Evolutionary conservation across 2,888 invertebrate genomes (phyloP).

Genomic region (Drosophila multiciliata): DNA sequence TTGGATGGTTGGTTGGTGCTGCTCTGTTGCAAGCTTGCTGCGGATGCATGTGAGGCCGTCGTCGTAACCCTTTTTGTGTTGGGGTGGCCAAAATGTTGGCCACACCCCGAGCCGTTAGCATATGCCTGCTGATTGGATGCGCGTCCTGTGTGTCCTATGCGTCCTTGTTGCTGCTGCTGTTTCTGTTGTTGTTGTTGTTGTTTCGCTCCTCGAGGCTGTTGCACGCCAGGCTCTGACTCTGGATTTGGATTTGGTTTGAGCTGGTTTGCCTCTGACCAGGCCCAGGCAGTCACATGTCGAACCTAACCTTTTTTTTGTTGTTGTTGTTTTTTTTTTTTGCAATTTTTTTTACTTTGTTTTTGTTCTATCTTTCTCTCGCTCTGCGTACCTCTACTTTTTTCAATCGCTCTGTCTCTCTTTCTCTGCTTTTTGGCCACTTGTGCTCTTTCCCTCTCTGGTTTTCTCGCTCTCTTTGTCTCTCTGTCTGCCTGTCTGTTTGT

Average conservation of each 20-base stretch:
- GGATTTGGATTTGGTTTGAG: slow-evolving; percentile 32
- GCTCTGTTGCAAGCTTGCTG: neutral
- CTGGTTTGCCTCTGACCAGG: slow-evolving; percentile 44
- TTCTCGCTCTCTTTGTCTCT: slow-evolving; percentile 7
- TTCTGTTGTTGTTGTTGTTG: slow-evolving; percentile 17
- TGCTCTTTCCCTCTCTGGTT: slow-evolving; percentile 8
- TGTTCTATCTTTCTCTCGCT: neutral
- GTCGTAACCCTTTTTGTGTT: slow-evolving; percentile 27
- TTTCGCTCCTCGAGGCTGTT: slow-evolving; percentile 52
- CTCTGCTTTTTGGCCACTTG: neutral
- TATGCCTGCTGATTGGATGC: slow-evolving; percentile 73
- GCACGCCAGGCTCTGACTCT: slow-evolving; percentile 39
- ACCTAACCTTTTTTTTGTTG: slow-evolving; percentile 60
- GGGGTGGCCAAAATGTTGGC: slow-evolving; percentile 60
- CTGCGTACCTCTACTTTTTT: neutral
- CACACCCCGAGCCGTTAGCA: slow-evolving; percentile 65
- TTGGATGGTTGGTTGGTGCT: neutral
- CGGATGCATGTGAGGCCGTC: slow-evolving; percentile 15
- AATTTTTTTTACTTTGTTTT: slow-evolving; percentile 8
- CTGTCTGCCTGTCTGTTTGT: slow-evolving; percentile 12
- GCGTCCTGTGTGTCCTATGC: slow-evolving; percentile 41
- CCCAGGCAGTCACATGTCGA: slow-evolving; percentile 71
- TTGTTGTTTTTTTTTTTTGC: neutral
- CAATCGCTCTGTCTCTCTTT: neutral
- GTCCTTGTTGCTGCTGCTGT: slow-evolving; percentile 22